Evolutionary conservation across 2,113 vertebrate genomes (phyloP).

Genomic region (Halcyon senegalensis): DNA sequence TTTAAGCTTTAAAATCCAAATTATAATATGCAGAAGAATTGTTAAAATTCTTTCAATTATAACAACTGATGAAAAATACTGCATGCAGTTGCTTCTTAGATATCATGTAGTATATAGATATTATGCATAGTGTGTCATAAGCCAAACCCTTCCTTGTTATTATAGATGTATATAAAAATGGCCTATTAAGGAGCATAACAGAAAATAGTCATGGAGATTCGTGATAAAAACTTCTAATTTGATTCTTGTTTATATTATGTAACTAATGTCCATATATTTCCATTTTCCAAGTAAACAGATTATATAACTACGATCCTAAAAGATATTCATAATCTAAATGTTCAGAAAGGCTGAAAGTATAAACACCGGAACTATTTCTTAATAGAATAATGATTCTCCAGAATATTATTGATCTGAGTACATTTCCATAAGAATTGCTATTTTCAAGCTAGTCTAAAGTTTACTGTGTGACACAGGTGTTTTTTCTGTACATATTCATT

Average conservation of each 20-base stretch:
- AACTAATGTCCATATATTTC: constrained; percentile 55
- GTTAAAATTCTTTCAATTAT: background rate
- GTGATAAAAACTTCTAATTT: constrained; percentile 16
- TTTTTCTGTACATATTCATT: background rate
- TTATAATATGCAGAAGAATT: background rate
- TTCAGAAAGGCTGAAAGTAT: constrained; percentile 28
- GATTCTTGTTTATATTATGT: constrained; percentile 53
- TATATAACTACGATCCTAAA: constrained; percentile 58
- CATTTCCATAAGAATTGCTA: background rate
- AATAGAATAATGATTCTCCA: background rate
- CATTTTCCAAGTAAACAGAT: constrained; percentile 64
- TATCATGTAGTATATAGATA: background rate
- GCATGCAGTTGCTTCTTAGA: background rate
- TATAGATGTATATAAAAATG: background rate
- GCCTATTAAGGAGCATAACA: background rate
- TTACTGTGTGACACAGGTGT: background rate
- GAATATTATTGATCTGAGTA: background rate
- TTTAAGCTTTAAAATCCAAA: background rate
- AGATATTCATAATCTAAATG: constrained; percentile 33
- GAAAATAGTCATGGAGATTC: background rate
- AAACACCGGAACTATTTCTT: background rate
- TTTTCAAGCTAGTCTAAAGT: background rate
- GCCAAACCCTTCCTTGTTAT: background rate
- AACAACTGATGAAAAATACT: background rate
- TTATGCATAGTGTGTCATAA: fast-evolving